phyloP scores from a whole-genome alignment of 2,113 vertebrate genomes.

The Cyprinodon variegatus region DNA sequence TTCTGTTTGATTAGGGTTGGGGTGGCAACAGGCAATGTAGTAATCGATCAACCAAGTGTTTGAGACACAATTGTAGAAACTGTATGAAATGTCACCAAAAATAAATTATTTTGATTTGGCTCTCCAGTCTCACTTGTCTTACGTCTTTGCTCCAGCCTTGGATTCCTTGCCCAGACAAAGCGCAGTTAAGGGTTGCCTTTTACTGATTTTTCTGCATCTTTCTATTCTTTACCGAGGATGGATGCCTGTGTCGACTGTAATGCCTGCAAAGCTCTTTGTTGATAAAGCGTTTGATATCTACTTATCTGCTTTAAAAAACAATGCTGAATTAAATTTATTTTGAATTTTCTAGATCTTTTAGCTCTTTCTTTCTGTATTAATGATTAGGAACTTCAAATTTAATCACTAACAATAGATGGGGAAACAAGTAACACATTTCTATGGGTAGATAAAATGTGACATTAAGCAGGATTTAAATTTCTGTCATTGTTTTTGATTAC shows the following conservation, averaged over 20 bases:
- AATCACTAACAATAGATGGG: too few relatives aligned
- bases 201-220: background rate
- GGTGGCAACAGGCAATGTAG: constrained; percentile 77
- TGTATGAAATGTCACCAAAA: constrained; percentile 84
- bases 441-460: background rate
- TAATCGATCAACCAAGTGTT: constrained; percentile 79
- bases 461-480: background rate
- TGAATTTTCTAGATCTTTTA: background rate
- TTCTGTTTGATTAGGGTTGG: constrained; percentile 75
- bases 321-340: background rate
- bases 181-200: background rate
- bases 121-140: constrained; percentile 56
- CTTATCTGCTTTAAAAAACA: background rate
- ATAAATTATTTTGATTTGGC: constrained; percentile 88
- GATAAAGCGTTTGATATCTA: background rate
- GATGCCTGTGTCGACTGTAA: background rate
- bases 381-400: too few relatives aligned
- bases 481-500: background rate
- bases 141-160: background rate
- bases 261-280: background rate
- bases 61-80: constrained; percentile 82
- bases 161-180: background rate
- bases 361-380: too few relatives aligned
- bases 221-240: background rate
- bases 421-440: background rate